Evolutionary conservation across 92 coral and sea anemone genomes (phyloP), one percentile per base, ranked within the genome.

Genomic region (Parazoanthus swiftii): DNA sequence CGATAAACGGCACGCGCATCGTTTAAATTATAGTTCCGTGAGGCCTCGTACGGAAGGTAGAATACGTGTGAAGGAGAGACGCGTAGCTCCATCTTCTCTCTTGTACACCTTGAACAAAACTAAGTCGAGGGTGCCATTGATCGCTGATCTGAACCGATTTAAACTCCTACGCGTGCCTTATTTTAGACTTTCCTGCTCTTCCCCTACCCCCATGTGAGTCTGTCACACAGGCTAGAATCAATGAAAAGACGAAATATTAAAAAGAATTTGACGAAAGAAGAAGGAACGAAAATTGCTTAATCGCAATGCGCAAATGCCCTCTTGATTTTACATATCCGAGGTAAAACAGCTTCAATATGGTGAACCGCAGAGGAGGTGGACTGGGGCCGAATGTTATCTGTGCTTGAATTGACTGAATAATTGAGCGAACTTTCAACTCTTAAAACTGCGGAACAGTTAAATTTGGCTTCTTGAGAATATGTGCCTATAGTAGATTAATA

Each of bases 1-100:
- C 77, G n/a, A n/a, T 73, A 73, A 73, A 73, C 77, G 77, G 77
- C 38, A n/a, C 77, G 38, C 77, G 77, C 77, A 73, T 15, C 77
- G 23, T 73, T 73, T 73, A 73, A 73, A 73, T 11, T 73, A 73
- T 73, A 73, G 77, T 73, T 73, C 20, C 71, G 77, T 73, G 77
- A 73, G 42, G 23, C n/a, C 77, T 73, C 33, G 33, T 29, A 29
- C 33, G 33, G 33, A 29, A 29, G 33, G 33, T 29, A 29, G 33
- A 29, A 29, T 29, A 29, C 33, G 33, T 29, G 33, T 29, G 33
- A 29, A 29, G 33, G 33, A 29, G 33, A 29, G 33, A 29, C 33
- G 33, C 33, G 33, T 29, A 29, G 33, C 33, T 29, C 33, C 33
- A 29, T 29, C 33, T 29, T 29, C 33, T 29, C 33, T 29, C 33